phyloP scores from a whole-genome alignment of 64 coral and sea anemone genomes.

The Pocillopora damicornis region DNA sequence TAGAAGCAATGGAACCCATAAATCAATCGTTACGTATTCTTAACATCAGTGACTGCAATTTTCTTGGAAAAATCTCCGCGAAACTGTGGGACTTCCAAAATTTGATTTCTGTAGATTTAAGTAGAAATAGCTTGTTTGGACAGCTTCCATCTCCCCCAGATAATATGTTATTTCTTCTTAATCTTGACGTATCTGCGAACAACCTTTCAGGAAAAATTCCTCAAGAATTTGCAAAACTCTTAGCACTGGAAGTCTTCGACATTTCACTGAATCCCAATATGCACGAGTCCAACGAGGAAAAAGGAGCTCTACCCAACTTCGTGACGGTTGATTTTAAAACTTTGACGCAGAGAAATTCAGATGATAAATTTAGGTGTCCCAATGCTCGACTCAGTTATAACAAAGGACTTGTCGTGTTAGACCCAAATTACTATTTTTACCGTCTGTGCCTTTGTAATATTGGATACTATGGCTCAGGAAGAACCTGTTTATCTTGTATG shows the following conservation, averaged over 20 bases:
- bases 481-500: constrained; percentile 42
- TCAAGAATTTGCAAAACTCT: neutral
- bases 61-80: constrained; percentile 34
- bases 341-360: constrained; percentile 10
- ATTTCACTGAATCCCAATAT: constrained; percentile 26
- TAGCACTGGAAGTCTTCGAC: constrained; percentile 26
- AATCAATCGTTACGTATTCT: constrained; percentile 43
- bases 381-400: constrained; percentile 45
- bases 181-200: constrained; percentile 37
- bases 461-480: constrained; percentile 36
- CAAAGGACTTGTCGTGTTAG: constrained; percentile 40
- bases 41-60: constrained; percentile 61
- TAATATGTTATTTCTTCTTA: constrained; percentile 13
- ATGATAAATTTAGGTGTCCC: constrained; percentile 41
- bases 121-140: constrained; percentile 14
- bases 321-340: constrained; percentile 38
- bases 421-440: constrained; percentile 32
- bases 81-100: constrained; percentile 59
- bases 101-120: constrained; percentile 57
- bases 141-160: constrained; percentile 13
- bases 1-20: constrained; percentile 26
- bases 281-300: constrained; percentile 10
- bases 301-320: constrained; percentile 8
- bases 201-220: constrained; percentile 53
- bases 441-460: constrained; percentile 39